A percentile compares a stretch with the other conserved stretches of the same genome.
Evolutionary conservation across 2,797 vertebrate species (phyloP).

Genomic region (Cuculus canorus): DNA sequence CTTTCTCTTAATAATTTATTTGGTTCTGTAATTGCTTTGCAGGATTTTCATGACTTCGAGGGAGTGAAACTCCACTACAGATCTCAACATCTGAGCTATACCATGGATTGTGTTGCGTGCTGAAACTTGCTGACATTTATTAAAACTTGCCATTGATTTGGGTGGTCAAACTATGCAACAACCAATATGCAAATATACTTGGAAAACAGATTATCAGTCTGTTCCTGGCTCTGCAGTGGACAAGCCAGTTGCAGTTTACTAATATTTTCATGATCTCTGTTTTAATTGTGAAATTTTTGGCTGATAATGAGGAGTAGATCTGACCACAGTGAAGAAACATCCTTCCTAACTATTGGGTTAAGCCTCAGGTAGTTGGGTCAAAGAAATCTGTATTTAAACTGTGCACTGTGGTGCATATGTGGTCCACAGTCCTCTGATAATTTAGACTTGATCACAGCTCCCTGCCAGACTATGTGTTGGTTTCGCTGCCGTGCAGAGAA

Average conservation of each 20-base stretch:
- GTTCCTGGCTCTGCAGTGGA: neutral
- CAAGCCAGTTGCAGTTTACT: neutral
- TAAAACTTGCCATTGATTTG: neutral
- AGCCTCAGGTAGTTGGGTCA: neutral
- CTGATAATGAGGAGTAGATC: neutral
- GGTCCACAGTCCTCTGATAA: neutral
- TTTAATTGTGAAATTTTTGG: neutral
- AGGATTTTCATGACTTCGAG: neutral
- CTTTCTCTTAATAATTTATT: constrained; percentile 54
- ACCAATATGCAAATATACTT: neutral
- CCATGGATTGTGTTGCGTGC: neutral
- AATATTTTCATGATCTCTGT: neutral
- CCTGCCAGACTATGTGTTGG: neutral
- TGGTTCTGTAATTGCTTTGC: constrained; percentile 43
- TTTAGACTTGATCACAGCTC: neutral
- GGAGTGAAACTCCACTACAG: neutral
- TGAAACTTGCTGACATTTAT: neutral
- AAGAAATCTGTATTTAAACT: neutral
- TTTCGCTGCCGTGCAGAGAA: neutral
- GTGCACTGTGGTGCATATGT: accelerated
- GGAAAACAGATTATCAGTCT: neutral
- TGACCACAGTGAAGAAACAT: neutral
- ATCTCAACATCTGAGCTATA: neutral
- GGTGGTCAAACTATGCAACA: neutral
- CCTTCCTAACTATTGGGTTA: neutral